A percentile compares a stretch with the other conserved stretches of the same genome.
phyloP scores from a whole-genome alignment of 2,888 invertebrate genomes.

The Helobdella robusta region DNA sequence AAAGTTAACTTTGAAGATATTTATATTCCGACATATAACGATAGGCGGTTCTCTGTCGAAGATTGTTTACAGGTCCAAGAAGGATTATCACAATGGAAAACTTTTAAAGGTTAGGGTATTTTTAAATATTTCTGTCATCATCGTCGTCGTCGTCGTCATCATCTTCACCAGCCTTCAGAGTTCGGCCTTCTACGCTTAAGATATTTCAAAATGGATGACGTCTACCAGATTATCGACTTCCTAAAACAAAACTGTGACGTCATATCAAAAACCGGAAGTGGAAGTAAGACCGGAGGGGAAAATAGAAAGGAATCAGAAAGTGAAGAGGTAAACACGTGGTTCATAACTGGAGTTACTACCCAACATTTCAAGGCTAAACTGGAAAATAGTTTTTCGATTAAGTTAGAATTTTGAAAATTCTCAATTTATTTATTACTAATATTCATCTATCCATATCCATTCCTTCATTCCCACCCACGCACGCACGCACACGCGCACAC shows the following conservation, averaged over 20 bases:
- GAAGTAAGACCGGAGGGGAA: background rate
- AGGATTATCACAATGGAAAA: slow-evolving; percentile 1
- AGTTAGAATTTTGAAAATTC: too few species aligned
- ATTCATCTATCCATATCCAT: too few species aligned
- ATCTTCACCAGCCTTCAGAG: background rate
- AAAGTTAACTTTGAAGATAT: background rate
- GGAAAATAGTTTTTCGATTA: slow-evolving; percentile 13
- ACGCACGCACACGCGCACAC: too few species aligned
- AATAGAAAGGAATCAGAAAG: background rate
- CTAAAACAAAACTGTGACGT: background rate
- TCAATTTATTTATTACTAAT: too few species aligned
- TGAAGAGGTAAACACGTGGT: background rate
- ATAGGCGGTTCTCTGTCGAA: slow-evolving; percentile 12
- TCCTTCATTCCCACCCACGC: too few species aligned
- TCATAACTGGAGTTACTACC: slow-evolving; percentile 8
- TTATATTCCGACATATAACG: background rate
- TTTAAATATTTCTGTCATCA: background rate
- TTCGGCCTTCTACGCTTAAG: background rate
- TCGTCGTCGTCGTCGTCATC: too few species aligned
- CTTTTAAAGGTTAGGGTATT: background rate
- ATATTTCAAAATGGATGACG: background rate
- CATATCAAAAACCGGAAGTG: too few species aligned
- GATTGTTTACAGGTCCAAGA: slow-evolving; percentile 15
- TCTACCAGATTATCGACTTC: background rate
- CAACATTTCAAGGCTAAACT: background rate